Evolutionary conservation across 2,113 vertebrate species (phyloP), one percentile per base, ranked within the genome.

Genomic region (Cyprinodon brontotheroides): DNA sequence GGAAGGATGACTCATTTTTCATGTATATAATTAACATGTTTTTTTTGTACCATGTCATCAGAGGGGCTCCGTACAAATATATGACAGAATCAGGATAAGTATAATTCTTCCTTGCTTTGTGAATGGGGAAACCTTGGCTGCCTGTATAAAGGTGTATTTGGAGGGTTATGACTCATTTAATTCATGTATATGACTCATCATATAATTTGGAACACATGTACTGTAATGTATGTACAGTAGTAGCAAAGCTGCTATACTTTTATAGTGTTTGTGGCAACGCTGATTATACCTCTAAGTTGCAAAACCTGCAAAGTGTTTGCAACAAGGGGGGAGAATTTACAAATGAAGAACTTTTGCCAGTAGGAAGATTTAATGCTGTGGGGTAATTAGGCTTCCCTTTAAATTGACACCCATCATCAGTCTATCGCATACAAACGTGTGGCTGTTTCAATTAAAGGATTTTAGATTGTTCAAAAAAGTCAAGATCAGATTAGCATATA

Each of bases 301-400:
- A 57, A 22, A 29, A 77, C 63, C 36, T 66, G 47, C 77, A 76
- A 65, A 69, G 14, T 37, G 65, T 61, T 47, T 12, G 11, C 29
- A 13, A 45, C 40, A 62, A 0, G 61, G 50, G 37, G 70, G 50
- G 45, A 47, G 6, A 66, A 48, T 61, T 63, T 15, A 57, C 38
- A 61, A 7, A 47, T 67, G 57, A 57, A 37, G 62, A 70, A 68
- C 69, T 17, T 39, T 45, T 8, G 40, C 50, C 20, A 67, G 61
- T 7, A 40, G 59, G 61, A 72, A 82, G 14, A 45, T 45, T 69
- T 8, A 68, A 6, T 29, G 17, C 61, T 40, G 57, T 12, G 61
- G 29, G 36, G 9, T 80, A 72, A 80, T 53, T 69, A 68, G 50
- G 41, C 77, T 81, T 70, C 37, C 65, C 61, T 61, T 13, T 29